A percentile compares a stretch with the other conserved stretches of the same genome.
phyloP scores from a whole-genome alignment of 2,113 vertebrate species.

The Apteryx mantelli region DNA sequence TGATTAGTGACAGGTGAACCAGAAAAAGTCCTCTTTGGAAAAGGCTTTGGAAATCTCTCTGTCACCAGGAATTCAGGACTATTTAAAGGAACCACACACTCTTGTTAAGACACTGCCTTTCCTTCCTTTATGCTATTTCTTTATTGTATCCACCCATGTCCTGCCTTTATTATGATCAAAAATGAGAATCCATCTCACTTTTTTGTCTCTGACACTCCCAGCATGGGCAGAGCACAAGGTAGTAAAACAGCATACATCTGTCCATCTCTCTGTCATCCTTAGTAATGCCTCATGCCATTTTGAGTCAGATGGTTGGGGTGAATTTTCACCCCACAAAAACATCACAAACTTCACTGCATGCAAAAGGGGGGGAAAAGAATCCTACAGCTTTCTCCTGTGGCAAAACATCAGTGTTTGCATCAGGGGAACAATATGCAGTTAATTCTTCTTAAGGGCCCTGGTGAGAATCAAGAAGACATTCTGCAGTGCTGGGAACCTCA shows the following conservation, averaged over 20 bases:
- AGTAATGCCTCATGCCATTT: neutral
- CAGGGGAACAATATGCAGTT: slow-evolving; percentile 14
- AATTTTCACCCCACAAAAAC: neutral
- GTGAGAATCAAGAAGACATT: slow-evolving; percentile 27
- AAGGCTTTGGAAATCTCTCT: neutral
- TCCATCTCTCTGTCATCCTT: slow-evolving; percentile 8
- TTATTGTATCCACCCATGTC: rapidly evolving
- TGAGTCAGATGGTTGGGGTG: neutral
- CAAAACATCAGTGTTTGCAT: slow-evolving; percentile 22
- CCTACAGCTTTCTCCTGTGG: neutral
- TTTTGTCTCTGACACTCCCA: neutral
- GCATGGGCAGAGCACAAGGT: neutral
- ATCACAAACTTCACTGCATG: neutral
- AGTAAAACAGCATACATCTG: neutral
- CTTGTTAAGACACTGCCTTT: neutral
- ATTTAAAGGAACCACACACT: neutral
- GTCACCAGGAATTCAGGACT: neutral
- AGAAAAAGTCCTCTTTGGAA: neutral
- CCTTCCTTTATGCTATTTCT: neutral
- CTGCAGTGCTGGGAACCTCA: slow-evolving; percentile 40
- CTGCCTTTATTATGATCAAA: neutral
- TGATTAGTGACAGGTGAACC: neutral
- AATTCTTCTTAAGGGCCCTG: slow-evolving; percentile 22
- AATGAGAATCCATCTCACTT: neutral
- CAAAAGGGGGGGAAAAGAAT: neutral